A percentile compares a stretch with the other conserved stretches of the same genome.
Evolutionary conservation across 2,888 invertebrate species (phyloP).

Genomic region (Patella pellucida): DNA sequence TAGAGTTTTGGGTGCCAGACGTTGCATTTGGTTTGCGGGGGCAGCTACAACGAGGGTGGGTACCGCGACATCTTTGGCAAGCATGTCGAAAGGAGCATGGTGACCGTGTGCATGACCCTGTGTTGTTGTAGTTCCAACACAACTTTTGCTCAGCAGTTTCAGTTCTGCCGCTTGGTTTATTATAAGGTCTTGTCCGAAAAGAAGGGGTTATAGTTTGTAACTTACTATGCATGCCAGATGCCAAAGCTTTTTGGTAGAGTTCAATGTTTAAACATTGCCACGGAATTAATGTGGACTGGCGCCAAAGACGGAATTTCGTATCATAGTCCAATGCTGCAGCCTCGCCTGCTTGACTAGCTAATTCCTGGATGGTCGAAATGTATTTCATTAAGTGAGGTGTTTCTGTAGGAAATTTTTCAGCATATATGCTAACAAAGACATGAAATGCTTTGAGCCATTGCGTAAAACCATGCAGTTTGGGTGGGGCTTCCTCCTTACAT

Average conservation of each 20-base stretch:
- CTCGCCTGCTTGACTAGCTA: background rate
- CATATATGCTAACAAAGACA: background rate
- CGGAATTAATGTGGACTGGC: background rate
- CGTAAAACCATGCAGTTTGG: background rate
- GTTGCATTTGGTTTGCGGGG: too few species aligned
- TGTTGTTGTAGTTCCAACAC: too few species aligned
- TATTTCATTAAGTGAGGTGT: background rate
- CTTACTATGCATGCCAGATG: too few species aligned
- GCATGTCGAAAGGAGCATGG: too few species aligned
- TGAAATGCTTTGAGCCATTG: background rate
- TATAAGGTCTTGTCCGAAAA: background rate
- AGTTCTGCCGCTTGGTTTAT: background rate
- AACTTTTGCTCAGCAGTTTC: too few species aligned
- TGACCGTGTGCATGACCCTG: too few species aligned
- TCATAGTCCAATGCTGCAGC: background rate
- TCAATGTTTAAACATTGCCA: background rate
- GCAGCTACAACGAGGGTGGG: too few species aligned
- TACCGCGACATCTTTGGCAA: too few species aligned
- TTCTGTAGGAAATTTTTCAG: background rate
- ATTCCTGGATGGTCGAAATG: background rate
- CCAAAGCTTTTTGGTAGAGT: background rate
- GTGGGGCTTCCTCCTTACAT: background rate
- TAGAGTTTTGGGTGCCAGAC: too few species aligned
- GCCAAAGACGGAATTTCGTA: background rate
- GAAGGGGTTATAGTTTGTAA: too few species aligned